Base-by-base conservation (phyloP, 2,113 vertebrate genomes). In the Dicerorhinus sumatrensis region DNA sequence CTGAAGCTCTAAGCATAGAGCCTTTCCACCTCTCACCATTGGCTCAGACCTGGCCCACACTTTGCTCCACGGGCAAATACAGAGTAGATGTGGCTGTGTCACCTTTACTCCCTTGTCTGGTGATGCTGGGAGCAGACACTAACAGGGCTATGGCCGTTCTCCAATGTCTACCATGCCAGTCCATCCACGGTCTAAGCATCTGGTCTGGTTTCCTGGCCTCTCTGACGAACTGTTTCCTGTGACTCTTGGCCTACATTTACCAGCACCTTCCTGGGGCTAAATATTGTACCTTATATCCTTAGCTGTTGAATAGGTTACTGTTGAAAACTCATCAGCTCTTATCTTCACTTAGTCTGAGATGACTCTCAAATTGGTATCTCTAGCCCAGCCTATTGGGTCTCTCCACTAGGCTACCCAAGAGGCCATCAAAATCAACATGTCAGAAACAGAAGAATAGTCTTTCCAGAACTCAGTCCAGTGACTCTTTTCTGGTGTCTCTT, bases 321-420 rank as follows among this genome's bases (percentile, higher is more conserved):
- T 81, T 51, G 58, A 93, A 97, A 89, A 89, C 58, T 67, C 58
- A 69, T 73, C 27, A 89, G 27, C 56, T 80, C 92, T 89, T 75
- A 60, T 85, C 65, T 85, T 73, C 54, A 80, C 36, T 75, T 90
- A 80, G 31, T 93, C 48, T 54, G 48, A 31, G 65, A 80, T 85
- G 58, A 90, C 46, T 51, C 48, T 31, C 51, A 85, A 93, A 85
- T 85, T 36, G 62, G 25, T 75, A 90, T 73, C 73, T 89, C 79
- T 65, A 54, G 56, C 39, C 84, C 58, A 81, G 13, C 29, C 90
- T 90, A 73, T 31, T 33, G 12, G 60, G 69, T 89, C 48, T 62
- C 29, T 60, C 39, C 48, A 86, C 58, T 21, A 86, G 13, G 51
- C 16, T 90, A 42, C 25, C 54, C 65, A 69, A 76, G 89, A 62